Evolutionary conservation across 2,888 invertebrate species (phyloP).

Genomic region (Antheraea assamensis): DNA sequence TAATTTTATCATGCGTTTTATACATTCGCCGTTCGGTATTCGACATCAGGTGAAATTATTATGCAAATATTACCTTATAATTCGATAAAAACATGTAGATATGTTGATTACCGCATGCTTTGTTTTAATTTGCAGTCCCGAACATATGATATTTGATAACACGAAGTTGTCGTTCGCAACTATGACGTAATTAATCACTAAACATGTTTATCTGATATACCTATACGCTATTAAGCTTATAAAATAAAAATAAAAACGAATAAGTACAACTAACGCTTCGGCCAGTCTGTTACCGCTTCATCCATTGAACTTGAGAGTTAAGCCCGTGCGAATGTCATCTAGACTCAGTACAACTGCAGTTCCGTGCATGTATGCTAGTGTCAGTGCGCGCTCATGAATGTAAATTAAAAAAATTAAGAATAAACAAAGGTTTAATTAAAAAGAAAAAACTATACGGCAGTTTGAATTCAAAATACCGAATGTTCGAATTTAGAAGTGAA

Average conservation of each 20-base stretch:
- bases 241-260: neutral
- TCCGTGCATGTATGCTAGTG: conserved; percentile 65
- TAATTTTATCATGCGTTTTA: no score
- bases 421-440: conserved; percentile 43
- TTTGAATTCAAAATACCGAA: conserved; percentile 54
- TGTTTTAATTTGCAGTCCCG: neutral
- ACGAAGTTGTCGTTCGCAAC: neutral
- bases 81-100: neutral
- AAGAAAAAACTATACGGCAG: conserved; percentile 49
- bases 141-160: conserved; percentile 3
- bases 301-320: conserved; percentile 75
- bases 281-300: conserved; percentile 72
- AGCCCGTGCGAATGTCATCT: conserved; percentile 78
- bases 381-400: conserved; percentile 32
- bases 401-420: conserved; percentile 37
- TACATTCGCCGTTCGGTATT: no score
- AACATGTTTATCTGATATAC: neutral
- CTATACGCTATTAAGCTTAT: neutral
- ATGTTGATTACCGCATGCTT: neutral
- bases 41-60: no score
- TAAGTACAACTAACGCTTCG: conserved; percentile 46
- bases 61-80: neutral
- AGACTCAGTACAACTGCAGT: conserved; percentile 73
- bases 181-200: neutral
- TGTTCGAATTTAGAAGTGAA: conserved; percentile 65